These are phyloP conservation scores for Nicator chloris DNA, from an alignment of 2,113 vertebrate species.

Conservation along the genomic window DNA sequence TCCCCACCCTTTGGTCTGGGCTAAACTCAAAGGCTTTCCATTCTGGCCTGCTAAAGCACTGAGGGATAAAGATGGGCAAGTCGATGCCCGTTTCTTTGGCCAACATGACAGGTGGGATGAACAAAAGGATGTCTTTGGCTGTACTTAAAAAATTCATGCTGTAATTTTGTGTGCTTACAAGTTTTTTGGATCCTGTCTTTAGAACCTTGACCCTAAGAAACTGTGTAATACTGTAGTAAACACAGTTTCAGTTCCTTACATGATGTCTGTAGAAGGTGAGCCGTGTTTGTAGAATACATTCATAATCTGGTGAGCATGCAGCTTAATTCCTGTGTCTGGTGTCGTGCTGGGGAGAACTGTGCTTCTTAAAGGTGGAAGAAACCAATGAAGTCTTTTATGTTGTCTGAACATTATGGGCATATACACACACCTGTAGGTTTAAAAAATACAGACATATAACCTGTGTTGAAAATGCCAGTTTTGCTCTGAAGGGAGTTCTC, in stretches of 20 bases:
- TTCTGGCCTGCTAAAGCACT: slow-evolving; percentile 99
- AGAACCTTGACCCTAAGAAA: not conserved
- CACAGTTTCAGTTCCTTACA: not conserved
- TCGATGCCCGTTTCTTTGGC: slow-evolving; percentile 97
- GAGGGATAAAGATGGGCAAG: slow-evolving; percentile 95
- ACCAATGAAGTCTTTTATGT: not conserved
- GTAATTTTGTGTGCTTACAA: not conserved
- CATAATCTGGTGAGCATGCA: not conserved
- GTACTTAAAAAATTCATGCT: not conserved
- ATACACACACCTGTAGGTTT: not conserved
- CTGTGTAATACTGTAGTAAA: not conserved
- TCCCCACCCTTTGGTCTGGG: slow-evolving; percentile 96
- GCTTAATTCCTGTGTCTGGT: not conserved
- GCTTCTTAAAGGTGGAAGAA: not conserved
- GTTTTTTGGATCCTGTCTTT: not conserved
- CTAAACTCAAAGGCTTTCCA: slow-evolving; percentile 97
- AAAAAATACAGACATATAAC: not conserved
- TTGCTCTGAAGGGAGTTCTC: not conserved
- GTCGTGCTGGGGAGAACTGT: not conserved
- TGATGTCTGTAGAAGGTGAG: not conserved
- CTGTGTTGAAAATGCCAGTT: not conserved
- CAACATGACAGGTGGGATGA: slow-evolving; percentile 92
- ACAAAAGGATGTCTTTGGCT: not conserved
- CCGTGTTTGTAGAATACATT: not conserved
- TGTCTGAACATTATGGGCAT: not conserved